Evolutionary conservation across 2,113 vertebrate species (phyloP).

Genomic region (Reinhardtius hippoglossoides): DNA sequence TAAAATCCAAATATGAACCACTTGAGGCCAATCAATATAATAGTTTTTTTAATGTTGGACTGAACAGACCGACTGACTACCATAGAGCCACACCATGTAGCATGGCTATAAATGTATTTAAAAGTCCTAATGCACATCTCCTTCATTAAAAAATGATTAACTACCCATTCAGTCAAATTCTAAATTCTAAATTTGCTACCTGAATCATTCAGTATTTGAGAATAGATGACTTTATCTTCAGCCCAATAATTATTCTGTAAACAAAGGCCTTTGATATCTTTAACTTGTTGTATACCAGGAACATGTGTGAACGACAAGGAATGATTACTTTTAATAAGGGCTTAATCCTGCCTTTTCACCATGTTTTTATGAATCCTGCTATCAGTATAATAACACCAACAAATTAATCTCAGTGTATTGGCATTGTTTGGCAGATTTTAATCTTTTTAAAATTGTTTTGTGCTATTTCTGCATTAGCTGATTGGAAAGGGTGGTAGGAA

Average conservation of each 20-base stretch:
- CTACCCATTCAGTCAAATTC: neutral
- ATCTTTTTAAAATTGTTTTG: slow-evolving; percentile 36
- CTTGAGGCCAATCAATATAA: neutral
- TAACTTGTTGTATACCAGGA: slow-evolving; percentile 32
- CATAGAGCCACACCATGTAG: too few relatives aligned
- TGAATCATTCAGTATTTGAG: slow-evolving; percentile 17
- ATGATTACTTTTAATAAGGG: slow-evolving; percentile 65
- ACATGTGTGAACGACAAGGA: slow-evolving; percentile 32
- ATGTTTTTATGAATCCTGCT: slow-evolving; percentile 39
- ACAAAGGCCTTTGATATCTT: slow-evolving; percentile 30
- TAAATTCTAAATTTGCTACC: neutral
- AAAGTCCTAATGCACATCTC: neutral
- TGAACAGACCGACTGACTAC: neutral
- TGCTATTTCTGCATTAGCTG: neutral
- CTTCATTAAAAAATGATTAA: slow-evolving; percentile 15
- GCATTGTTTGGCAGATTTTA: slow-evolving; percentile 47
- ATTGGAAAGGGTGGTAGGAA: neutral
- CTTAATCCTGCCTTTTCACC: slow-evolving; percentile 44
- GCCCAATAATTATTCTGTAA: slow-evolving; percentile 29
- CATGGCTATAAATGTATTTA: neutral
- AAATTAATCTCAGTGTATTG: slow-evolving; percentile 27
- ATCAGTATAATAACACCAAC: slow-evolving; percentile 38
- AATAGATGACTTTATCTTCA: slow-evolving; percentile 28
- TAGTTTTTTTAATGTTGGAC: neutral
- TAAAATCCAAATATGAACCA: neutral